Evolutionary conservation across 2,888 invertebrate genomes (phyloP).

Genomic region (Tetranychus truncatus): DNA sequence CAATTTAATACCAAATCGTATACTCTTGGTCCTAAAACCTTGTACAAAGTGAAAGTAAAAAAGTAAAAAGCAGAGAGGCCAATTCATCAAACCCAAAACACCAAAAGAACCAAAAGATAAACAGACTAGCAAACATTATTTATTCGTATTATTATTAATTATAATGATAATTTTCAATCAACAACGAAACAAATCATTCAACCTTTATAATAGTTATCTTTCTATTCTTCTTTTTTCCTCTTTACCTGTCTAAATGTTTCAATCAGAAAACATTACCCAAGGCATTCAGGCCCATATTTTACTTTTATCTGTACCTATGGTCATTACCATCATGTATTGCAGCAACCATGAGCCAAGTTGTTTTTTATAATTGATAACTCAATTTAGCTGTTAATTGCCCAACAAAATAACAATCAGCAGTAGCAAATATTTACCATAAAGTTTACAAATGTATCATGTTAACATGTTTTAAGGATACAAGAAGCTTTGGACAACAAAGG

Average conservation of each 20-base stretch:
- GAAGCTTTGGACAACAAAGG: background rate
- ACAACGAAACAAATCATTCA: constrained; percentile 9
- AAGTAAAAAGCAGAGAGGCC: too few species aligned
- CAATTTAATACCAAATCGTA: too few species aligned
- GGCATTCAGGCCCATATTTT: background rate
- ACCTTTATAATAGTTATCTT: background rate
- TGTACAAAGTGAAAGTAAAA: too few species aligned
- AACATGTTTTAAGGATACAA: background rate
- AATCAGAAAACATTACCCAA: constrained; percentile 6
- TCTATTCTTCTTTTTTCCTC: background rate
- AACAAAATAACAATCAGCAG: background rate
- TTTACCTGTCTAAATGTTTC: background rate
- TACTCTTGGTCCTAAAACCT: too few species aligned
- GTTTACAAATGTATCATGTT: background rate
- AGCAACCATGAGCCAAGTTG: background rate
- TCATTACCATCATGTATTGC: background rate
- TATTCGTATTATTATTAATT: background rate
- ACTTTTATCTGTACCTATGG: background rate
- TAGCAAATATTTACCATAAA: too few species aligned
- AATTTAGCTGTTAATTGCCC: background rate
- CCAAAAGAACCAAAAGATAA: too few species aligned
- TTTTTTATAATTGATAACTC: background rate
- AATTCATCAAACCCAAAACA: too few species aligned
- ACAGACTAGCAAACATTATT: background rate
- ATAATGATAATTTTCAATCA: background rate